Conservation (phyloP, 2,888 invertebrate species). For the Leuctra nigra region DNA sequence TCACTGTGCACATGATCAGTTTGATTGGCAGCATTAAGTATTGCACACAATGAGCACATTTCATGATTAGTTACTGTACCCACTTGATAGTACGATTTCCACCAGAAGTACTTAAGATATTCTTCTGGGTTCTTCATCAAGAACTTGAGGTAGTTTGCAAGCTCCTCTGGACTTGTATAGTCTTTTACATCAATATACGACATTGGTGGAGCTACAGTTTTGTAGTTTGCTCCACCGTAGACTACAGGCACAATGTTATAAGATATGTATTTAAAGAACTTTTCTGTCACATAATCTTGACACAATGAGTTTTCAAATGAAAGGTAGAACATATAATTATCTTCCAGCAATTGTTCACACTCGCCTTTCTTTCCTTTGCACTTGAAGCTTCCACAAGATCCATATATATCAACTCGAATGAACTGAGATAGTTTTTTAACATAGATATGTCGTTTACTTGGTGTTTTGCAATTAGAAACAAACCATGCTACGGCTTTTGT, state of each 20-base stretch:
- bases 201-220: not conserved
- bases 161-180: not conserved
- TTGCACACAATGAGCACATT: constrained; percentile 1
- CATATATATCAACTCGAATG: not conserved
- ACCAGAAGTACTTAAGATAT: not conserved
- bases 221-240: not conserved
- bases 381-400: not conserved
- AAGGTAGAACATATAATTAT: not conserved
- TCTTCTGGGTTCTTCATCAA: not conserved
- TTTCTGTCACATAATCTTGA: no score
- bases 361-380: not conserved
- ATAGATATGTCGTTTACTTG: not conserved
- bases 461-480: not conserved
- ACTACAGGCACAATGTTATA: constrained; percentile 1
- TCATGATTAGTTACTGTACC: not conserved
- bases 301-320: not conserved
- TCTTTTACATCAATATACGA: no score
- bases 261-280: not conserved
- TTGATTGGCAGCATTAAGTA: not conserved
- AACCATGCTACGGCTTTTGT: not conserved
- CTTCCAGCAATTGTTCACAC: not conserved
- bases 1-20: not conserved
- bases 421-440: not conserved
- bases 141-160: not conserved
- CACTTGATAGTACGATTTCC: not conserved